Evolutionary conservation across 2,888 invertebrate species (phyloP).

Genomic region (Oscheius sp.): DNA sequence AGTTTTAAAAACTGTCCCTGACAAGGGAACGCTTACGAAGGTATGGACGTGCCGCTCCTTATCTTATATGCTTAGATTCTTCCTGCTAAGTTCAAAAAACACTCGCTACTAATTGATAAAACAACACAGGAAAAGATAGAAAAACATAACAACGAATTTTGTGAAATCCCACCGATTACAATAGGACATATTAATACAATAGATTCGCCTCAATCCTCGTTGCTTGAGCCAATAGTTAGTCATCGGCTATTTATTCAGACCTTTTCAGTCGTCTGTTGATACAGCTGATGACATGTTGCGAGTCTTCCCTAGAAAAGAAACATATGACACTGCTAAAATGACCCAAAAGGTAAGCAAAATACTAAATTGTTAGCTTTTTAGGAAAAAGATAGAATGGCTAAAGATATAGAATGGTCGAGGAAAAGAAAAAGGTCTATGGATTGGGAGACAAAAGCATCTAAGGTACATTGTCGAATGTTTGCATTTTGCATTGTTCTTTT

Average conservation of each 20-base stretch:
- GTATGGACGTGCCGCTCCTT: too few species aligned
- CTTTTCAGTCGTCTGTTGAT: background rate
- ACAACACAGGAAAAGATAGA: too few species aligned
- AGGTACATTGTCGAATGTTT: too few species aligned
- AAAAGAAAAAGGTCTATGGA: conserved; percentile 1
- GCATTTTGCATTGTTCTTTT: too few species aligned
- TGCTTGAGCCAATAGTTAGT: conserved; percentile 18
- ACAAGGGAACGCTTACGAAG: too few species aligned
- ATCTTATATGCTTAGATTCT: too few species aligned
- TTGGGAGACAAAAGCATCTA: too few species aligned
- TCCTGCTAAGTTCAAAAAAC: too few species aligned
- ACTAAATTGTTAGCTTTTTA: background rate
- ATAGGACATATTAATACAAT: too few species aligned
- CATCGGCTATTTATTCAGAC: background rate
- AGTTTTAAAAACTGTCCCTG: too few species aligned
- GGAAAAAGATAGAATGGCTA: conserved; percentile 4
- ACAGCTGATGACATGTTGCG: background rate
- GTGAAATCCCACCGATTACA: background rate
- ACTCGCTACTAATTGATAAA: too few species aligned
- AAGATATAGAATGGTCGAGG: background rate
- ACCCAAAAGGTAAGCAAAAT: background rate
- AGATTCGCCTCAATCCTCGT: background rate
- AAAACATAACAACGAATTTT: too few species aligned
- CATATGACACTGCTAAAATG: conserved; percentile 14
- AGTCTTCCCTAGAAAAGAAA: conserved; percentile 4